Base-by-base conservation (phyloP, 1,140 invertebrate genomes). In the Drosophila dunni region DNA sequence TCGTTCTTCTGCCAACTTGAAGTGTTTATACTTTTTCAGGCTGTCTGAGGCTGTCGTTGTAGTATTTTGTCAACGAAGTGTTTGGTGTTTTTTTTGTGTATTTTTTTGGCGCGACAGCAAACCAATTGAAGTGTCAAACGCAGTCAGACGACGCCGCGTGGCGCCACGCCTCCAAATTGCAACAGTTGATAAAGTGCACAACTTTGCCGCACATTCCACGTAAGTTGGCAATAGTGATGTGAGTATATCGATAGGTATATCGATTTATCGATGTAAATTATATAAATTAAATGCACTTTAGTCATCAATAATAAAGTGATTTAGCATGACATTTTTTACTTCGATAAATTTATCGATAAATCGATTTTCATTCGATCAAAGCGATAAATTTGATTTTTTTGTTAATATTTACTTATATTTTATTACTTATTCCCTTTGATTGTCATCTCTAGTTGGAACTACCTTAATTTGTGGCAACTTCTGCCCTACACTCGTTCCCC, bases 41-140 rank as follows among this genome's bases (percentile, higher is more conserved):
- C 53, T 46, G 57, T 46, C 10, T 9, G 17, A 24, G 9, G 17
- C 3, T 10, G 1, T 48, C 46, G 36, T 57, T 57, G 38, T n/a
- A n/a, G 54, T 56, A 46, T 56, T 40, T 42, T 57, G 54, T 42
- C 53, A 20, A 29, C 2, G 9, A 20, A 24, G 17, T 61, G 46
- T 56, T 67, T 67, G 33, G 51, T 13, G 3, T 7, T 54, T 17
- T 53, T 40, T 2, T 53, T 45, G 64, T 36, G 24, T 6, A 4
- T 75, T 67, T 74, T 53, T 66, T 64, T 50, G 51, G 42, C 54
- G 70, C 79, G 79, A 71, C 77, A 64, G 62, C 45, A 50, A 89
- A 90, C 86, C 86, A 90, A 90, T 90, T 90, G 83, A 83, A 83
- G 82, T 90, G 86, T 90, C 86, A 90, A 64, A 78, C 67, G 62